phyloP scores from a whole-genome alignment of 2,888 invertebrate species.

The Desoria tigrina region DNA sequence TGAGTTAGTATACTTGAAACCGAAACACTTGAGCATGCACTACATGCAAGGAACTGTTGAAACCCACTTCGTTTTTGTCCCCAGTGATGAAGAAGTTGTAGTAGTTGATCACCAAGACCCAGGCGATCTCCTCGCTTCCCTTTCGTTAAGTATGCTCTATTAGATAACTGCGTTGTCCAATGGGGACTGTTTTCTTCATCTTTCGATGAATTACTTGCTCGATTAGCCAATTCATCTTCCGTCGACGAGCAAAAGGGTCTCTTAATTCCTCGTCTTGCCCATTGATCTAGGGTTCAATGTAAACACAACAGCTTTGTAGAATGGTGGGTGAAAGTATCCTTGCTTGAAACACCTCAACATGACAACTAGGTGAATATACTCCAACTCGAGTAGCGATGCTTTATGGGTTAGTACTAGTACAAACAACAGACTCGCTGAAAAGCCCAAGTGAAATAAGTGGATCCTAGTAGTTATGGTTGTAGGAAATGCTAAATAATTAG shows the following conservation, averaged over 20 bases:
- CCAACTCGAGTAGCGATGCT: neutral
- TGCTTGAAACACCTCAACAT: no score
- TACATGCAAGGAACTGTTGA: neutral
- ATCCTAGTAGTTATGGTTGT: neutral
- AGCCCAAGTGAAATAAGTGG: neutral
- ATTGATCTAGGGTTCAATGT: constrained; percentile 43
- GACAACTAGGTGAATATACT: no score
- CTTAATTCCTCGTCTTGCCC: constrained; percentile 51
- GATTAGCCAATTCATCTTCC: constrained; percentile 46
- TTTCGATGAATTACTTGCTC: constrained; percentile 2
- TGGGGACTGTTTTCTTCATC: constrained; percentile 30
- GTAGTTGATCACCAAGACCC: constrained; percentile 53
- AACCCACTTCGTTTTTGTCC: constrained; percentile 51
- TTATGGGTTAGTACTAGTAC: neutral
- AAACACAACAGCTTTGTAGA: neutral
- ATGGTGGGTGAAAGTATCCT: no score
- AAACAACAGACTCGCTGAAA: constrained; percentile 15
- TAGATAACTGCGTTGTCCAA: constrained; percentile 16
- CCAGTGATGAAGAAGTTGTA: constrained; percentile 51
- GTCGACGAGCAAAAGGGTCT: constrained; percentile 52
- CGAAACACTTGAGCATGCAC: constrained; percentile 5
- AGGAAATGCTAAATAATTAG: no score
- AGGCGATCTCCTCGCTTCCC: constrained; percentile 42
- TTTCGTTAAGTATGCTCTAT: constrained; percentile 17
- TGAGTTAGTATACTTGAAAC: constrained; percentile 7